Base-by-base conservation (phyloP, 2,113 vertebrate species). In the Acrocephalus arundinaceus region DNA sequence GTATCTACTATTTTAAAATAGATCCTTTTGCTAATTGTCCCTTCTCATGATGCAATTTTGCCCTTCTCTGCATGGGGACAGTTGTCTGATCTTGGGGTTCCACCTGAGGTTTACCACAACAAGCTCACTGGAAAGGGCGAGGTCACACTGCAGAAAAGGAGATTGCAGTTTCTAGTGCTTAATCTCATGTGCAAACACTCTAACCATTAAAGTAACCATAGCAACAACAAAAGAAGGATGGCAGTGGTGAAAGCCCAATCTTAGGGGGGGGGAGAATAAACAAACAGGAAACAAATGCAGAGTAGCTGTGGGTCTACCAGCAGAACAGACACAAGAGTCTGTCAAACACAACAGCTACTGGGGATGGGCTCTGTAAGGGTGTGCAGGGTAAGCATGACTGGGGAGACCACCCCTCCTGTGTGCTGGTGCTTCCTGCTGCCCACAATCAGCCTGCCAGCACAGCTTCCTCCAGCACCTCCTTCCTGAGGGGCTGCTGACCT, bases 201-300 rank as follows among this genome's bases (percentile, higher is more conserved):
- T 88, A 75, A 87, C 87, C 16, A 48, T 39, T 80, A 80, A 73
- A 14, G 96, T 97, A 97, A 96, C 98, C 96, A 97, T 87, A 74
- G 97, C 89, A 98, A 98, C 91, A 48, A 58, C 81, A 97, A 68
- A 58, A 93, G 72, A 77, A 91, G 67, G 80, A 86, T 89, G 87
- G 87, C 79, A 58, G 68, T 72, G 33, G 2, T 28, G 35, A 89
- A 91, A 94, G 39, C 55, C 87, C 55, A 75, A 20, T 76, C 85
- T 75, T 57, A 43, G 49, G 23, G 35, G 95, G 39, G 22, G 62
- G 41, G 59, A 85, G 63, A 85, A 78, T 15, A 80, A 94, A 81
- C 81, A 93, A 88, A 86, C 76, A 78, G 46, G 65, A 78, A 39
- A 61, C 28, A 58, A 81, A 72, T 8, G 41, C 74, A 81, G 54